phyloP scores from a whole-genome alignment of 2,888 invertebrate species.

The Argyra leucocephala region DNA sequence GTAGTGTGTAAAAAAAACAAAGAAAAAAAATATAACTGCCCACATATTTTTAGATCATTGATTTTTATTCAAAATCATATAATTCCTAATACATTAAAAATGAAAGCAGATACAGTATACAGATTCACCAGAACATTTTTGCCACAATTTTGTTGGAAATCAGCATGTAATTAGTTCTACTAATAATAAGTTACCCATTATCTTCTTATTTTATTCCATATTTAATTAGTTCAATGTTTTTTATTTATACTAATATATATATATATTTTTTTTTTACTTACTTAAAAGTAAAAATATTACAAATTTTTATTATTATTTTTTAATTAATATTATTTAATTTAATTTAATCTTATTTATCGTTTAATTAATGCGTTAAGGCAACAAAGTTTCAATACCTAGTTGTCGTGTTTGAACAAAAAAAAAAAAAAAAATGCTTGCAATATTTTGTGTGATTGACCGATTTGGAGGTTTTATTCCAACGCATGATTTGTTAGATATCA shows the following conservation, averaged over 20 bases:
- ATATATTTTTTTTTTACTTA: neutral
- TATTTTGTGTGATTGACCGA: slow-evolving; percentile 9
- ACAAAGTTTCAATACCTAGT: neutral
- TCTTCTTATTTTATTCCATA: neutral
- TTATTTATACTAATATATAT: neutral
- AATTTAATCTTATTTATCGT: neutral
- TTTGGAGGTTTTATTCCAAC: slow-evolving; percentile 7
- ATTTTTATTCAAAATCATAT: no score
- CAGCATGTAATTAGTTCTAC: no score
- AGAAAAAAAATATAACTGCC: no score
- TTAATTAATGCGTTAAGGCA: neutral
- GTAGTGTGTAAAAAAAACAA: no score
- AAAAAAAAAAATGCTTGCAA: neutral
- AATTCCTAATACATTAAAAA: no score
- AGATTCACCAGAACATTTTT: no score
- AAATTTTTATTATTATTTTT: neutral
- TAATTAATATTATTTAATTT: neutral
- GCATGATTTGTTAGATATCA: slow-evolving; percentile 3
- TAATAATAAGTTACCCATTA: no score
- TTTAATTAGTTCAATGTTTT: slow-evolving; percentile 6
- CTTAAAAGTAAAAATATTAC: neutral
- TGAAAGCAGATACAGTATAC: no score
- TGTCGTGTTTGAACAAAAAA: neutral
- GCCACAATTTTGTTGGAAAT: no score
- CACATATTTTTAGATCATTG: no score